These are phyloP conservation scores for Darevskia nairensis DNA, from an alignment of 2,797 vertebrate species.

Conservation along the genomic window DNA sequence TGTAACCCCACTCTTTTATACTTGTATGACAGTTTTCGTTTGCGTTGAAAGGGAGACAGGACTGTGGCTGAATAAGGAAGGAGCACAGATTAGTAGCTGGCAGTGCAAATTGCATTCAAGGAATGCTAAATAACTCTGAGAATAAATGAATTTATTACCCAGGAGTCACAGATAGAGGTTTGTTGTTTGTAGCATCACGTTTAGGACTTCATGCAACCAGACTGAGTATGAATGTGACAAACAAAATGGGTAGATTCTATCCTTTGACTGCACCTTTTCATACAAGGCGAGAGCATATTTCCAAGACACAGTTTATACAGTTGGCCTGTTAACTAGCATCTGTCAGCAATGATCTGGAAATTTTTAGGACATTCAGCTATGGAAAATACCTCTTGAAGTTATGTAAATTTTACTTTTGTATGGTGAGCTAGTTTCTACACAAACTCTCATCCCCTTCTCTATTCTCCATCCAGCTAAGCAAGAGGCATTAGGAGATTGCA, in stretches of 20 bases:
- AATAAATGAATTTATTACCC: conserved; percentile 3
- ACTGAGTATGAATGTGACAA: background rate
- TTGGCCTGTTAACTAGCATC: background rate
- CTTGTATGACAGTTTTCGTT: background rate
- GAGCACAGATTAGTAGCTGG: background rate
- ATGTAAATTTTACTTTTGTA: too few species aligned
- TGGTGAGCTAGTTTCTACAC: too few species aligned
- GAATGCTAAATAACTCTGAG: conserved; percentile 3
- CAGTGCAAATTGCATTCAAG: background rate
- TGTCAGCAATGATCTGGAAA: background rate
- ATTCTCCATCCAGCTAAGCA: too few species aligned
- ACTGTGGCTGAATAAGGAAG: background rate
- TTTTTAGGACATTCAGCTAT: background rate
- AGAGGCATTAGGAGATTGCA: too few species aligned
- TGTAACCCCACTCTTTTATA: background rate
- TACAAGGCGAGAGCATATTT: background rate
- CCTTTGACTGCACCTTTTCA: background rate
- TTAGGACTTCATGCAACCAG: background rate
- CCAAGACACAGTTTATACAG: background rate
- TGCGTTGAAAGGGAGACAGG: background rate
- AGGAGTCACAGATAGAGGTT: background rate
- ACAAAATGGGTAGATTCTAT: background rate
- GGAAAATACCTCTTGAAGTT: too few species aligned
- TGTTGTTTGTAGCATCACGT: background rate
- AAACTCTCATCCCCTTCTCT: background rate